Evolutionary conservation across 2,113 vertebrate genomes (phyloP).

Genomic region (Catharus bicknelli): DNA sequence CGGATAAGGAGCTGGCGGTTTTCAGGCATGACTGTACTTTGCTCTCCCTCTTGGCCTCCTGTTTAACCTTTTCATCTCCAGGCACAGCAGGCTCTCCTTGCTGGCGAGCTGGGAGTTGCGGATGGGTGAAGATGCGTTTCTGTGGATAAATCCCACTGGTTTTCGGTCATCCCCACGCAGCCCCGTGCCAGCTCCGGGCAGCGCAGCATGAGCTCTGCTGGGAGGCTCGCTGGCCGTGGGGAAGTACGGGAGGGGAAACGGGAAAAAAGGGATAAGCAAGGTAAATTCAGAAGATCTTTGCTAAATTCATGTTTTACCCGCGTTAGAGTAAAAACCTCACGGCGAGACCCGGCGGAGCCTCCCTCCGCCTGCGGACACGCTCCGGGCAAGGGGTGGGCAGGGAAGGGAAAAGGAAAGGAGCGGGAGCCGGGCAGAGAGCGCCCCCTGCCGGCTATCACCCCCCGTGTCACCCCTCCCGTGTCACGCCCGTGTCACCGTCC

Average conservation of each 20-base stretch:
- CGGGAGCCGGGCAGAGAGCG: neutral
- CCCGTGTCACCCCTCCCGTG: neutral
- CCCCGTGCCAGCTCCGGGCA: neutral
- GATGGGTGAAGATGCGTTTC: neutral
- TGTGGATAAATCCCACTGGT: neutral
- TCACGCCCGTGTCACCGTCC: neutral
- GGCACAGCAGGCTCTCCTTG: neutral
- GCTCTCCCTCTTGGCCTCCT: neutral
- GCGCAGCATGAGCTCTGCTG: rapidly evolving
- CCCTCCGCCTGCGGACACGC: neutral
- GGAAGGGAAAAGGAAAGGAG: neutral
- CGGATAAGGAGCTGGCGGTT: rapidly evolving
- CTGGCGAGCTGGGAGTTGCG: rapidly evolving
- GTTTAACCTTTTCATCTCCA: neutral
- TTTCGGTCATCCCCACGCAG: neutral
- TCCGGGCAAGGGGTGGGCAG: neutral
- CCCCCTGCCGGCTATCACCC: neutral
- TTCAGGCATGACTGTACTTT: neutral
- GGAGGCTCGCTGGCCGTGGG: neutral
- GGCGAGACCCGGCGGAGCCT: neutral
- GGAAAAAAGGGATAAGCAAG: no score
- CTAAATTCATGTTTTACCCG: neutral
- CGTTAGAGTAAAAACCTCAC: neutral
- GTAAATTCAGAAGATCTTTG: neutral
- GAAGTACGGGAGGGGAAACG: neutral